Evolutionary conservation across 2,113 vertebrate genomes (phyloP).

Genomic region (Mastomys natalensis): DNA sequence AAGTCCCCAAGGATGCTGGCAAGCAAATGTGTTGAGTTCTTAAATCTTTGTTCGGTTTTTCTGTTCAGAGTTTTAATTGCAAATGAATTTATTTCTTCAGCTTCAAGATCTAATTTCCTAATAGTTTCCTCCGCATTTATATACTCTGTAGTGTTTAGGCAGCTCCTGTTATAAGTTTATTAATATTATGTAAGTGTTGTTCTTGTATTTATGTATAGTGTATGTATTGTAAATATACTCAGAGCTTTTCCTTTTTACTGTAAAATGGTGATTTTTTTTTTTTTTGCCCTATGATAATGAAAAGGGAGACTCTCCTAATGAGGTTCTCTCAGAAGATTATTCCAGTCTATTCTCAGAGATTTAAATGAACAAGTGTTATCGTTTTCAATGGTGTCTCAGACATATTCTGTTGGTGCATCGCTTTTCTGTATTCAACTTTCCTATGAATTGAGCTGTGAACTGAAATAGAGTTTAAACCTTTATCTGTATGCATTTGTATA

Average conservation of each 20-base stretch:
- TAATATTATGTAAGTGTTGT: constrained; percentile 99
- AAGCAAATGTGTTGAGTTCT: constrained; percentile 81
- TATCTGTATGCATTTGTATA: constrained; percentile 99
- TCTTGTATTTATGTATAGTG: constrained; percentile 99
- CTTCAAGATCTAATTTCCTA: constrained; percentile 91
- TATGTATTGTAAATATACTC: constrained; percentile 99
- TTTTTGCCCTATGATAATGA: constrained; percentile 92
- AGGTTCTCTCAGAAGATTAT: constrained; percentile 94
- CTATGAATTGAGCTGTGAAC: constrained; percentile 99
- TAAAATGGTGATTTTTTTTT: constrained; percentile 92
- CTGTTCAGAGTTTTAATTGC: constrained; percentile 87
- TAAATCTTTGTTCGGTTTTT: constrained; percentile 85
- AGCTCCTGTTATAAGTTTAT: constrained; percentile 96
- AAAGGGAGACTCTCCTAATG: constrained; percentile 95
- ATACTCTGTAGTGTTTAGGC: constrained; percentile 95
- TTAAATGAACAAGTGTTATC: constrained; percentile 94
- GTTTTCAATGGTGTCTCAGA: constrained; percentile 96
- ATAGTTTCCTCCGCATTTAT: constrained; percentile 94
- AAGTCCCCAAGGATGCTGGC: constrained; percentile 80
- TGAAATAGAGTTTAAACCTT: constrained; percentile 99
- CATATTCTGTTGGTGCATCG: constrained; percentile 98
- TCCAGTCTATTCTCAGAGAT: constrained; percentile 94
- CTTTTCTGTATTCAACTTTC: constrained; percentile 97
- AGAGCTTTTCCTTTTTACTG: constrained; percentile 96
- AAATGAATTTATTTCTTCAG: constrained; percentile 84